Conservation (phyloP, 2,113 vertebrate genomes). For the Spilogale gracilis region DNA sequence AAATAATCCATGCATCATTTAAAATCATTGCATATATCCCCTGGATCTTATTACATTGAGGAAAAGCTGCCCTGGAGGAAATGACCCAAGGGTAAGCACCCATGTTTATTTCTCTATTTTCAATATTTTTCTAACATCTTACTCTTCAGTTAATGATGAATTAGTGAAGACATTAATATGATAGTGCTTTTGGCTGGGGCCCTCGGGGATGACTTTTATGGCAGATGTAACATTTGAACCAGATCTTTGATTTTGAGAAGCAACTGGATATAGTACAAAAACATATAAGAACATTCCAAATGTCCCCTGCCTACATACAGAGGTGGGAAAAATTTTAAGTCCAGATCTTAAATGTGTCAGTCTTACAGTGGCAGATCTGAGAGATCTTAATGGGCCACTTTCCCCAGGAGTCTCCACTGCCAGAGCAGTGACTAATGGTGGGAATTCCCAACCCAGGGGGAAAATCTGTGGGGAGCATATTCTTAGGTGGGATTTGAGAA, state of each 20-base stretch:
- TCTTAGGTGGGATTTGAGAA: not conserved
- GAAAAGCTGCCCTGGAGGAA: not conserved
- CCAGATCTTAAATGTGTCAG: not conserved
- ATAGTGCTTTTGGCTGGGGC: not conserved
- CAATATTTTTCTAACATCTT: not conserved
- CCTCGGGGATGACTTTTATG: not conserved
- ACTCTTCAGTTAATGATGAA: not conserved
- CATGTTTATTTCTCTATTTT: not conserved
- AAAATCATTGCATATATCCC: not conserved
- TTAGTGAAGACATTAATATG: not conserved
- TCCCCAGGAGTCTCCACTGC: not conserved
- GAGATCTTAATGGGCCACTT: not conserved
- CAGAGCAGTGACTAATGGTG: not conserved
- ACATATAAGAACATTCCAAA: not conserved
- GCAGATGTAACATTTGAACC: not conserved
- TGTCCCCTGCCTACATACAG: not conserved
- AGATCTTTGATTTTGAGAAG: conserved; percentile 20
- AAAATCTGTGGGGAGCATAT: not conserved
- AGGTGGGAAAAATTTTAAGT: not conserved
- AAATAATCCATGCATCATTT: not conserved
- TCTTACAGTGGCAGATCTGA: not conserved
- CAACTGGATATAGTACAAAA: not conserved
- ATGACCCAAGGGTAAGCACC: not conserved
- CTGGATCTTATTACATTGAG: not conserved
- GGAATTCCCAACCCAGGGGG: not conserved